Conservation (phyloP, 2,888 invertebrate species). For the Heteromyza rotundicornis region DNA sequence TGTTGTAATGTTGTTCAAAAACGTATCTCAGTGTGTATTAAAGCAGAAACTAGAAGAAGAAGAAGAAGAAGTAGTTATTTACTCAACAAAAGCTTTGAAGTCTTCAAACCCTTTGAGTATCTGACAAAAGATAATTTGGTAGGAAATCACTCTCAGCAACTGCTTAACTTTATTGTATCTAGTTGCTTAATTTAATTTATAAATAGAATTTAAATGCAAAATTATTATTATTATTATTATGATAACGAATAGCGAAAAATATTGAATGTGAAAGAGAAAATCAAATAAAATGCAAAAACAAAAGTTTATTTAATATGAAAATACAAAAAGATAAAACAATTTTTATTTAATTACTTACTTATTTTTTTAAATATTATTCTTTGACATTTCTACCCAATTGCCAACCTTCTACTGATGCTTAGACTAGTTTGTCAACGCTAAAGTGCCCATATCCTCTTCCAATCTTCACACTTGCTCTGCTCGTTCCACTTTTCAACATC, state of each 20-base stretch:
- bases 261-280: slow-evolving; percentile 5
- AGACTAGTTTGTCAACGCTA: too few species aligned
- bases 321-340: too few species aligned
- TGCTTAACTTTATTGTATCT: slow-evolving; percentile 22
- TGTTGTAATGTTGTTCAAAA: slow-evolving; percentile 44
- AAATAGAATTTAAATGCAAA: not conserved
- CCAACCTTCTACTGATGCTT: too few species aligned
- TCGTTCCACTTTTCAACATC: slow-evolving; percentile 36
- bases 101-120: not conserved
- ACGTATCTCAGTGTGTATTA: slow-evolving; percentile 56
- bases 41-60: too few species aligned
- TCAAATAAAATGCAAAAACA: not conserved
- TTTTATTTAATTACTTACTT: not conserved
- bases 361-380: not conserved
- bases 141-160: not conserved
- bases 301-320: slow-evolving; percentile 23
- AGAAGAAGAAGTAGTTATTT: too few species aligned
- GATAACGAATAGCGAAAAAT: too few species aligned
- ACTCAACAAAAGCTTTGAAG: not conserved
- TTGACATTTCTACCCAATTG: too few species aligned
- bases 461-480: slow-evolving; percentile 39
- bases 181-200: slow-evolving; percentile 1
- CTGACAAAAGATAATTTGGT: not conserved
- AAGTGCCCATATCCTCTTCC: too few species aligned
- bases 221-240: not conserved